phyloP scores from a whole-genome alignment of 2,797 vertebrate species.

The Lindbergichthys nudifrons region DNA sequence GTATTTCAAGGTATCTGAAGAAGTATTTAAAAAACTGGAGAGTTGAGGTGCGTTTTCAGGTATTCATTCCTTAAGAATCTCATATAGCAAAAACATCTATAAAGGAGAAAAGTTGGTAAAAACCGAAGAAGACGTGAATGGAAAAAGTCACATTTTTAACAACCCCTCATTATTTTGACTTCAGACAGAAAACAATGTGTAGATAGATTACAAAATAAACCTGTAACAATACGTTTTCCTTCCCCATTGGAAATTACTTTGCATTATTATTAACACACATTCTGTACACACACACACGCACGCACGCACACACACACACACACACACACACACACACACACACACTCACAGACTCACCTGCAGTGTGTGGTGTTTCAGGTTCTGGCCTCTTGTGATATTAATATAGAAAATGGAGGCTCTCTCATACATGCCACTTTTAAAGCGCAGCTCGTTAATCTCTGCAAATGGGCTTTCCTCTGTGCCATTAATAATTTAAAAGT shows the following conservation, averaged over 20 bases:
- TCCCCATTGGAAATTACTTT: background rate
- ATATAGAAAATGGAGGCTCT: conserved; percentile 66
- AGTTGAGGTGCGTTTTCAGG: background rate
- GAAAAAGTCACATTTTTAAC: background rate
- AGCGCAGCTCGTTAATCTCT: conserved; percentile 73
- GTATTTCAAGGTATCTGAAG: too few relatives aligned
- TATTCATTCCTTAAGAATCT: background rate
- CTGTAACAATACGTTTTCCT: too few relatives aligned
- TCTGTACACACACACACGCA: background rate
- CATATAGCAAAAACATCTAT: background rate
- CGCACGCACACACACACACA: background rate
- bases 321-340: background rate
- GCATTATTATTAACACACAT: conserved; percentile 16
- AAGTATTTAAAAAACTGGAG: background rate
- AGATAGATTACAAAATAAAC: background rate
- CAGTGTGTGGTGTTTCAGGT: conserved; percentile 13
- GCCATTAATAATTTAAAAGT: conserved; percentile 77
- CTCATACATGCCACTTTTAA: conserved; percentile 62
- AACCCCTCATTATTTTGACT: background rate
- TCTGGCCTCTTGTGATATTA: conserved; percentile 60
- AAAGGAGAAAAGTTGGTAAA: background rate
- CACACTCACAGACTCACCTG: background rate
- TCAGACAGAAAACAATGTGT: background rate
- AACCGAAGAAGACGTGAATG: background rate
- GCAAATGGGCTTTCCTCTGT: conserved; percentile 64